phyloP scores from a whole-genome alignment of 23 tunicate genomes.

The Trididemnum nubilum region DNA sequence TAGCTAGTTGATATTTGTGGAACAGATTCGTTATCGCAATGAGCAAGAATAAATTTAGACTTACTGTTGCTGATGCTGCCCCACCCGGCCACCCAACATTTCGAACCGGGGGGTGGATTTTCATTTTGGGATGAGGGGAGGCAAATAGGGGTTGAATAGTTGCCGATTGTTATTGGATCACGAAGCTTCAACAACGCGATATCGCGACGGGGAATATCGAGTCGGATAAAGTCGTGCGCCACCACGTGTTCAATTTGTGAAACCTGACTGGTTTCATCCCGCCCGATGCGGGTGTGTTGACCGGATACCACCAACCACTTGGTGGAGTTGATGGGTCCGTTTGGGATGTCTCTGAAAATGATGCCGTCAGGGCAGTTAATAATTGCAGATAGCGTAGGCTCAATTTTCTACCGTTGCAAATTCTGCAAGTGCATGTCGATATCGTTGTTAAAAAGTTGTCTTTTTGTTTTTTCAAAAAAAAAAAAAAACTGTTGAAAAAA shows the following conservation, averaged over 20 bases:
- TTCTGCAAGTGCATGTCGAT: no score
- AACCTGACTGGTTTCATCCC: slow-evolving; percentile 29
- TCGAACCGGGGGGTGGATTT: slow-evolving; percentile 64
- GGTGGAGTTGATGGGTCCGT: slow-evolving; percentile 38
- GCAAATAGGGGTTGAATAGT: slow-evolving; percentile 42
- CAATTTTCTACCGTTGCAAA: no score
- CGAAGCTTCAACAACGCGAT: slow-evolving; percentile 70
- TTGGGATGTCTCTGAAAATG: slow-evolving; percentile 21
- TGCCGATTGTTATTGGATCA: slow-evolving; percentile 8
- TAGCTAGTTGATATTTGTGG: no score
- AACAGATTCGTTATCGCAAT: no score
- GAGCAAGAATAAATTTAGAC: no score
- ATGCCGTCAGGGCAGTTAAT: no score
- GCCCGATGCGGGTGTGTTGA: slow-evolving; percentile 31
- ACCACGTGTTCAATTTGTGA: slow-evolving; percentile 10
- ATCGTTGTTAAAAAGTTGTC: no score
- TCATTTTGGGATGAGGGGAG: slow-evolving; percentile 52
- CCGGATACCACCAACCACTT: slow-evolving; percentile 65
- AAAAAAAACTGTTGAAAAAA: no score
- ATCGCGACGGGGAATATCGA: slow-evolving; percentile 72
- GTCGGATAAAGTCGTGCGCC: slow-evolving; percentile 40
- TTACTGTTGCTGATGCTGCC: slow-evolving; percentile 24
- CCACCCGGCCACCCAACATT: slow-evolving; percentile 95
- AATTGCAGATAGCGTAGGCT: neutral
- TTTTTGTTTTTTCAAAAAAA: no score